These are phyloP conservation scores for Oedothorax gibbosus DNA, from an alignment of 1,140 invertebrate genomes.

Conservation along the genomic window DNA sequence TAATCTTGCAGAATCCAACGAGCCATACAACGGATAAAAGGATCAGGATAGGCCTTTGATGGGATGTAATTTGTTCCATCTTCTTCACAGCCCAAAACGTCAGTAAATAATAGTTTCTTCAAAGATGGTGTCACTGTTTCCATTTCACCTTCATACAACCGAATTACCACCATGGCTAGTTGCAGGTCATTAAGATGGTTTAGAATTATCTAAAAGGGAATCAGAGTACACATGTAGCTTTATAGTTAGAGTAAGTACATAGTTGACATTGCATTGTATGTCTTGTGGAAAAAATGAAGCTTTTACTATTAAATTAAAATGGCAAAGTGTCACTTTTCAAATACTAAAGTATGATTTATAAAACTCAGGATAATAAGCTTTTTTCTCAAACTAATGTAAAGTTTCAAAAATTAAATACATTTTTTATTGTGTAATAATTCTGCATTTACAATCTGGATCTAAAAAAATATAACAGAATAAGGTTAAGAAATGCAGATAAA, in stretches of 20 bases:
- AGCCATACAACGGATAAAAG: slow-evolving; percentile 97
- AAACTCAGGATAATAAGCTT: too few relatives aligned
- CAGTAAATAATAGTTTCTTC: slow-evolving; percentile 81
- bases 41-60: slow-evolving; percentile 87
- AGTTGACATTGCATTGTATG: neutral
- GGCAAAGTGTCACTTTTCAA: neutral
- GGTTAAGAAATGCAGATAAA: too few relatives aligned
- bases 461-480: too few relatives aligned
- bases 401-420: too few relatives aligned
- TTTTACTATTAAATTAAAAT: neutral
- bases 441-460: too few relatives aligned
- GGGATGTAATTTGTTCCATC: slow-evolving; percentile 75
- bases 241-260: neutral
- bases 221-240: neutral
- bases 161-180: slow-evolving; percentile 91
- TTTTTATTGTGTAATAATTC: too few relatives aligned
- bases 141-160: slow-evolving; percentile 84
- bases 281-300: neutral
- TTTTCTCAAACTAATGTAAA: too few relatives aligned
- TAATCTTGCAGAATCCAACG: slow-evolving; percentile 96
- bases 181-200: slow-evolving; percentile 96
- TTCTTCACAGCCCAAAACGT: slow-evolving; percentile 72
- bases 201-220: slow-evolving; percentile 71
- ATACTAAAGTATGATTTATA: too few relatives aligned
- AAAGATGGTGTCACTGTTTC: slow-evolving; percentile 80